A percentile compares a stretch with the other conserved stretches of the same genome.
Conservation (phyloP, 2,888 invertebrate species). For the Temnothorax rugatulus region DNA sequence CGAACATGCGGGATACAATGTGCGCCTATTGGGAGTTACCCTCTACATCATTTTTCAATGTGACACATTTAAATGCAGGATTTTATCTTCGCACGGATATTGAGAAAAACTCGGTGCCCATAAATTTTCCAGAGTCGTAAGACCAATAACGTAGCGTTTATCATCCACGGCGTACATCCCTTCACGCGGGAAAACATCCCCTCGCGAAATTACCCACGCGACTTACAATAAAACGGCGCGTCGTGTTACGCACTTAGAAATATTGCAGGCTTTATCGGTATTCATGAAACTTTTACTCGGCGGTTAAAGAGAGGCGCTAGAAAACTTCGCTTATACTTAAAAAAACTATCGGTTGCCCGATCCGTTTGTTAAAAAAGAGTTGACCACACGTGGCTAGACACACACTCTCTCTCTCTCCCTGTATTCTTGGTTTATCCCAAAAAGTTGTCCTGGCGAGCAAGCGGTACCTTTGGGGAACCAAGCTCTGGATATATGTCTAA, state of each 20-base stretch:
- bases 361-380: neutral
- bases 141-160: slow-evolving; percentile 17
- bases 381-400: neutral
- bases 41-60: neutral
- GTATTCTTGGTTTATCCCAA: neutral
- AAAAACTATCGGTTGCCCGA: neutral
- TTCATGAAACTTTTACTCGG: neutral
- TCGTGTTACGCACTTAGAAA: neutral
- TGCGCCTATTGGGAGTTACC: neutral
- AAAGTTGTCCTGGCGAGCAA: neutral
- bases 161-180: neutral
- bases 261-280: slow-evolving; percentile 10
- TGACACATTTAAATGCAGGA: neutral
- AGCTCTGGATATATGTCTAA: slow-evolving; percentile 19
- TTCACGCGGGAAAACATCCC: neutral
- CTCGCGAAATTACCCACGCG: neutral
- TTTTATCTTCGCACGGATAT: neutral
- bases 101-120: neutral
- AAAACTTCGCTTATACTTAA: neutral
- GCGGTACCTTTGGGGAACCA: neutral
- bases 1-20: neutral
- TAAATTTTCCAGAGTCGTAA: neutral
- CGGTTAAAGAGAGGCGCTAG: neutral
- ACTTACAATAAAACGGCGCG: neutral
- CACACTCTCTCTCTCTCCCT: neutral